Percentiles rank a stretch among this genome's conserved stretches.
Evolutionary conservation across 2,888 invertebrate genomes (phyloP).

Genomic region (Parnassius orleans): DNA sequence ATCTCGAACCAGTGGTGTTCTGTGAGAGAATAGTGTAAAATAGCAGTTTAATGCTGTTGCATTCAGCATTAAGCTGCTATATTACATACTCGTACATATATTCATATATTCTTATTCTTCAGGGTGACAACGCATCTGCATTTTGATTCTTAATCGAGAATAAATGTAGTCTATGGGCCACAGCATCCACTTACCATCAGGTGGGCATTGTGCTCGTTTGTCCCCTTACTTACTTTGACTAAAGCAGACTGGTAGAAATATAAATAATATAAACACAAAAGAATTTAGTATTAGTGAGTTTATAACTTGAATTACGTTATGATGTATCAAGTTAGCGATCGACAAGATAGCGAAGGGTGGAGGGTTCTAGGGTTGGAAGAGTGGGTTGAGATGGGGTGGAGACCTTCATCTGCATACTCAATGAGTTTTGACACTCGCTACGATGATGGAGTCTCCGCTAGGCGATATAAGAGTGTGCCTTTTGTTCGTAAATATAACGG

Average conservation of each 20-base stretch:
- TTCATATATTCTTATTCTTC: too few relatives aligned
- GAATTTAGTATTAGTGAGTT: background rate
- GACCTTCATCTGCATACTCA: conserved; percentile 24
- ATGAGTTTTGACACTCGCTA: conserved; percentile 19
- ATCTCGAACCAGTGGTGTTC: too few relatives aligned
- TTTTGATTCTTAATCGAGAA: too few relatives aligned
- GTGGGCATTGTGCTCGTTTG: too few relatives aligned
- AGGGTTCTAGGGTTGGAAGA: background rate
- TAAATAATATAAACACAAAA: background rate
- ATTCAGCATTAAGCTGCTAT: too few relatives aligned
- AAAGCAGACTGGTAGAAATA: background rate
- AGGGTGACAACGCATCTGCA: too few relatives aligned
- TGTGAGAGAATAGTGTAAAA: too few relatives aligned
- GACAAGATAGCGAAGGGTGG: conserved; percentile 6
- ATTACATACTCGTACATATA: too few relatives aligned
- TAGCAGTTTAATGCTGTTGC: too few relatives aligned
- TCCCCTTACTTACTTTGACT: too few relatives aligned
- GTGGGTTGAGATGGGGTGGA: background rate
- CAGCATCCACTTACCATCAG: background rate
- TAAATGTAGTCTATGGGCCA: background rate
- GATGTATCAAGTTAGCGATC: conserved; percentile 15
- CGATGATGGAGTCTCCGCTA: background rate
- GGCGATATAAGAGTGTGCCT: conserved; percentile 12
- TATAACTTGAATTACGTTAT: conserved; percentile 7
- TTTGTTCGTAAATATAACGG: conserved; percentile 17